Percentiles rank a stretch among this genome's conserved stretches.
phyloP scores from a whole-genome alignment of 2,797 vertebrate genomes.

The Neoniphon sammara region DNA sequence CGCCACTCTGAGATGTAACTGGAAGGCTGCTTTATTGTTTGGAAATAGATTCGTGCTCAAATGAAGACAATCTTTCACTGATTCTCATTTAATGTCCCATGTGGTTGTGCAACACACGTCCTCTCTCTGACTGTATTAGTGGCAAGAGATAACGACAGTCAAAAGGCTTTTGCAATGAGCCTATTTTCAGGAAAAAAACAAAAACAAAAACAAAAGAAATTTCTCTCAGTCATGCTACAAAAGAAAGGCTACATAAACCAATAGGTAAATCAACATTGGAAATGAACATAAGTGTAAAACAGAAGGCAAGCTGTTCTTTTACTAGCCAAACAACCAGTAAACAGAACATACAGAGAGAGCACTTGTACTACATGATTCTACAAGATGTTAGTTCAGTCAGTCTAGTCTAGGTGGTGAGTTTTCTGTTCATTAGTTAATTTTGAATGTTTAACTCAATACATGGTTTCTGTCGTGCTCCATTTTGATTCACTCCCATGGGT shows the following conservation, averaged over 20 bases:
- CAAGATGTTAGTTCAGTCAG: slow-evolving; percentile 80
- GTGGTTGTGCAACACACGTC: slow-evolving; percentile 85
- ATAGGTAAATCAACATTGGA: slow-evolving; percentile 76
- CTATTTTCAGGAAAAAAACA: slow-evolving; percentile 82
- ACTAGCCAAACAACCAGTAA: slow-evolving; percentile 67
- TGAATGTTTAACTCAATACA: slow-evolving; percentile 61
- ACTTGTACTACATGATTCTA: slow-evolving; percentile 77
- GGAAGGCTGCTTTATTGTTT: slow-evolving; percentile 90
- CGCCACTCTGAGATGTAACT: slow-evolving; percentile 80
- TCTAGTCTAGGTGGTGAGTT: slow-evolving; percentile 75
- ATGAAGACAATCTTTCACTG: slow-evolving; percentile 87
- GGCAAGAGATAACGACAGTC: slow-evolving; percentile 85
- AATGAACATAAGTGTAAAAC: slow-evolving; percentile 81
- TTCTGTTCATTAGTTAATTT: slow-evolving; percentile 73
- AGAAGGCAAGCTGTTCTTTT: slow-evolving; percentile 82
- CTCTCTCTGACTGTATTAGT: slow-evolving; percentile 84
- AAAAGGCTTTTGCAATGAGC: slow-evolving; percentile 74
- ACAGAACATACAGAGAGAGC: slow-evolving; percentile 75
- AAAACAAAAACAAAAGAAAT: slow-evolving; percentile 78
- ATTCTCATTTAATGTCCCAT: slow-evolving; percentile 81
- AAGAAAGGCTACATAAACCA: slow-evolving; percentile 78
- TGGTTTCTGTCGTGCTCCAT: slow-evolving; percentile 78
- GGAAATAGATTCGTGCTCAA: slow-evolving; percentile 89
- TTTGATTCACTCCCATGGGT: slow-evolving; percentile 80
- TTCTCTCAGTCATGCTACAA: slow-evolving; percentile 86